phyloP scores from a whole-genome alignment of 2,797 vertebrate genomes.

The Valencia hispanica region DNA sequence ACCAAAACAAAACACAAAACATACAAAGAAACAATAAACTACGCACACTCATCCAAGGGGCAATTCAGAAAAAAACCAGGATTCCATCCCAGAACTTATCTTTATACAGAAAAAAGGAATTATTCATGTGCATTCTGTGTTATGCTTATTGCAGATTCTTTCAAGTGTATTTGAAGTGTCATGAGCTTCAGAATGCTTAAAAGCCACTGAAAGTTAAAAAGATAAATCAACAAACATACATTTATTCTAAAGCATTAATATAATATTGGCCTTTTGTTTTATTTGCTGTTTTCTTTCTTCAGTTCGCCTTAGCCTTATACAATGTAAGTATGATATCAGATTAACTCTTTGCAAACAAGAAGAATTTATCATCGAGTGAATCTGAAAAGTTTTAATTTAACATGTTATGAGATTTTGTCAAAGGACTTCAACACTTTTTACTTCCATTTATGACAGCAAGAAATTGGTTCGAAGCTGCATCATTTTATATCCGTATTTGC shows the following conservation, averaged over 20 bases:
- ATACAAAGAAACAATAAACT: too few species aligned
- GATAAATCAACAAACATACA: conserved; percentile 54
- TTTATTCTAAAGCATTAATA: conserved; percentile 59
- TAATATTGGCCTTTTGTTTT: conserved; percentile 57
- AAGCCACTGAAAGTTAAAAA: conserved; percentile 38
- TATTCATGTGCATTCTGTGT: background rate
- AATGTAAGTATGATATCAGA: conserved; percentile 23
- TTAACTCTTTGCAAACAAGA: conserved; percentile 10
- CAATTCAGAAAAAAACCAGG: background rate
- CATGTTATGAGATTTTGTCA: conserved; percentile 44
- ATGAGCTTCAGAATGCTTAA: conserved; percentile 21
- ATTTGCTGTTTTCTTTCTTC: conserved; percentile 33
- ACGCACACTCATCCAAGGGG: background rate
- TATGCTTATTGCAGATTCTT: background rate
- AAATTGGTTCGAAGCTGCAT: conserved; percentile 54
- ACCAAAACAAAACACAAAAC: too few species aligned
- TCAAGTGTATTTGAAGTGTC: conserved; percentile 32
- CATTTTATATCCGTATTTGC: conserved; percentile 46
- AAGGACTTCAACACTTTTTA: conserved; percentile 32
- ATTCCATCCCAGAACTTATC: background rate
- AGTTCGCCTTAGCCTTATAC: conserved; percentile 34
- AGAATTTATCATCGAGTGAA: conserved; percentile 42
- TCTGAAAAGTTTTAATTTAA: conserved; percentile 49
- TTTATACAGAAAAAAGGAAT: background rate
- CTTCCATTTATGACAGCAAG: conserved; percentile 36